phyloP scores from a whole-genome alignment of 2,888 invertebrate species.

The Melipona bicolor region DNA sequence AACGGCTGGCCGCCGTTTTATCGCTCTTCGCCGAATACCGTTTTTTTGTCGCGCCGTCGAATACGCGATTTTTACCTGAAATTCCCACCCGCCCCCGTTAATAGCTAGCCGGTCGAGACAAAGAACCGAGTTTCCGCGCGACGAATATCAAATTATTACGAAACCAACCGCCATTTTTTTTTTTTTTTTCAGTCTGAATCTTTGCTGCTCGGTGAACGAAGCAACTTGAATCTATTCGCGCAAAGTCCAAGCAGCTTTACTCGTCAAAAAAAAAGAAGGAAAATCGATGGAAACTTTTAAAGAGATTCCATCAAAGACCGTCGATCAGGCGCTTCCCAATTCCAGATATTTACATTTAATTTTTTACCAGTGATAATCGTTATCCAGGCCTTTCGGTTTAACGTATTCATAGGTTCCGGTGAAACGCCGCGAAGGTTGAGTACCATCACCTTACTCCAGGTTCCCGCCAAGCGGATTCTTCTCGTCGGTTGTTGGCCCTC shows the following conservation, averaged over 20 bases:
- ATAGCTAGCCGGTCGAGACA: slow-evolving; percentile 17
- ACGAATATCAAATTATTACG: slow-evolving; percentile 11
- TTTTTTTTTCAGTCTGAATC: accelerated
- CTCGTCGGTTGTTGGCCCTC: slow-evolving; percentile 71
- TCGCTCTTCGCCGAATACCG: slow-evolving; percentile 54
- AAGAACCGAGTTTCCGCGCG: neutral
- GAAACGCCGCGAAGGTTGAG: slow-evolving; percentile 54
- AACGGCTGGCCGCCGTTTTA: slow-evolving; percentile 41
- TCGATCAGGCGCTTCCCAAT: neutral
- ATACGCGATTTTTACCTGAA: slow-evolving; percentile 48
- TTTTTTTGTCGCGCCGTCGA: slow-evolving; percentile 33
- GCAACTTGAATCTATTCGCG: too few species aligned
- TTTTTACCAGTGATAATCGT: slow-evolving; percentile 18
- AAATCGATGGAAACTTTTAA: neutral
- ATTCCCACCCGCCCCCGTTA: slow-evolving; percentile 32
- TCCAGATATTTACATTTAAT: slow-evolving; percentile 37
- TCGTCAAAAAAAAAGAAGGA: neutral
- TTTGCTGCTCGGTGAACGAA: neutral
- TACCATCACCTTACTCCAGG: slow-evolving; percentile 57
- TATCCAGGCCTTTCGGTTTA: neutral
- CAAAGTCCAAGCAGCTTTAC: too few species aligned
- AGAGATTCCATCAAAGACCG: too few species aligned
- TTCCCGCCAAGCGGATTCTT: slow-evolving; percentile 71
- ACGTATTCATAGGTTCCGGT: slow-evolving; percentile 16
- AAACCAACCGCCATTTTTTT: neutral